Evolutionary conservation across 2,888 invertebrate species (phyloP), one percentile per base, ranked within the genome.

Genomic region (Mythimna impura): DNA sequence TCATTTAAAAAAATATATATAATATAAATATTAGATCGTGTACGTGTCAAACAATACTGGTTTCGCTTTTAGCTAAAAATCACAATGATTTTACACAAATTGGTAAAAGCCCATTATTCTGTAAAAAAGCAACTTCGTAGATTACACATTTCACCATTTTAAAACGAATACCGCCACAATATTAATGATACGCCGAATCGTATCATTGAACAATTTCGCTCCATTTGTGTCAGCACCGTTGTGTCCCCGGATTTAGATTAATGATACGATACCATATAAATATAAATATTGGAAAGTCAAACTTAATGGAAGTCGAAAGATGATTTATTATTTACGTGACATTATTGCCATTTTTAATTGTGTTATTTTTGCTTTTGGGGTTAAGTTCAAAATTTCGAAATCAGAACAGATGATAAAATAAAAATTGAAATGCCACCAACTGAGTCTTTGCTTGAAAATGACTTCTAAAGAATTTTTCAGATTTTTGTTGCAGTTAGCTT

Each of bases 241-340:
- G 72, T 83, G 72, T 82, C 60, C 78, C 12, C 72, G 85, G 88
- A 91, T 90, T 90, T 88, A 91, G 93, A 94, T 94, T 92, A 91
- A 94, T 94, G 94, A 92, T 90, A 75, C 25, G 55, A 70, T 72
- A 74, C 74, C 66, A 76, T 79, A 80, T 71, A 74, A 73, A 85
- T 83, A 81, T 78, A 73, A 75, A 86, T 86, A 84, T 80, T 74
- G 80, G 60, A 80, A 74, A 79, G 65, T 66, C 75, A 57, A 78
- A 72, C 36, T 68, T 74, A 80, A 73, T 79, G 71, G 82, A 73
- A n/a, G 54, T 63, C 55, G 43, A 55, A 74, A 82, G 65, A 74
- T 68, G 64, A 86, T 86, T 81, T 80, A 86, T 86, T 66, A 77
- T 80, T 47, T 80, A n/a, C 17, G 40, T 71, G 82, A 81, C 76